Percentiles rank a stretch among this genome's conserved stretches.
Conservation (phyloP, 2,113 vertebrate species). For the Mesembrinibis cayennensis region DNA sequence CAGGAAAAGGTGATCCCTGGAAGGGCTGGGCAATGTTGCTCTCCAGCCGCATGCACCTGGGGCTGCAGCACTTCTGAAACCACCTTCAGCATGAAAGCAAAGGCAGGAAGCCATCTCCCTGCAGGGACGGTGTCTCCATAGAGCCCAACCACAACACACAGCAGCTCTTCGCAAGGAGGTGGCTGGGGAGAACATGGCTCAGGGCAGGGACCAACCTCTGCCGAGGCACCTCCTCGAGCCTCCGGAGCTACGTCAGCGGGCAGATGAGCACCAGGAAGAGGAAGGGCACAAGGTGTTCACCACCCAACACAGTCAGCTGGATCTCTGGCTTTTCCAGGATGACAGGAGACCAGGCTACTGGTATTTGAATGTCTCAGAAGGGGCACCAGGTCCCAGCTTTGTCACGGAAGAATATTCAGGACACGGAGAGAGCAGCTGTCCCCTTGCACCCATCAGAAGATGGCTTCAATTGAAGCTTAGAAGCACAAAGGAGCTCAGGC, state of each 20-base stretch:
- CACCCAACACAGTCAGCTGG: background rate
- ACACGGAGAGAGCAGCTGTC: background rate
- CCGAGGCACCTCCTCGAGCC: rapidly evolving
- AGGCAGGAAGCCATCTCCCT: background rate
- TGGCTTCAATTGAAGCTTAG: background rate
- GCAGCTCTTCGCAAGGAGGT: background rate
- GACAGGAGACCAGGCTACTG: background rate
- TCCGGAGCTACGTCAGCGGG: rapidly evolving
- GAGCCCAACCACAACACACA: background rate
- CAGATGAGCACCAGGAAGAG: background rate
- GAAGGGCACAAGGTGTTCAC: background rate
- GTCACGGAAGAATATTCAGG: background rate
- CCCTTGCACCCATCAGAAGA: background rate
- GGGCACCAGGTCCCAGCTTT: background rate
- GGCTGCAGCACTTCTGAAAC: background rate
- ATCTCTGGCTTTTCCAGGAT: background rate
- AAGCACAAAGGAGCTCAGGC: background rate
- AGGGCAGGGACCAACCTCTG: background rate
- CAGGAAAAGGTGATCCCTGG: background rate
- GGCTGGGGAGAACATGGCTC: background rate
- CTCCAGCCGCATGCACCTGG: rapidly evolving
- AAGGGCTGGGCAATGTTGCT: background rate
- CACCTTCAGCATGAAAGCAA: rapidly evolving
- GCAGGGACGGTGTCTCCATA: background rate
- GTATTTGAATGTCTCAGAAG: background rate